Evolutionary conservation across 2,888 invertebrate genomes (phyloP), one percentile per base, ranked within the genome.

Genomic region (Julus scandinavius): DNA sequence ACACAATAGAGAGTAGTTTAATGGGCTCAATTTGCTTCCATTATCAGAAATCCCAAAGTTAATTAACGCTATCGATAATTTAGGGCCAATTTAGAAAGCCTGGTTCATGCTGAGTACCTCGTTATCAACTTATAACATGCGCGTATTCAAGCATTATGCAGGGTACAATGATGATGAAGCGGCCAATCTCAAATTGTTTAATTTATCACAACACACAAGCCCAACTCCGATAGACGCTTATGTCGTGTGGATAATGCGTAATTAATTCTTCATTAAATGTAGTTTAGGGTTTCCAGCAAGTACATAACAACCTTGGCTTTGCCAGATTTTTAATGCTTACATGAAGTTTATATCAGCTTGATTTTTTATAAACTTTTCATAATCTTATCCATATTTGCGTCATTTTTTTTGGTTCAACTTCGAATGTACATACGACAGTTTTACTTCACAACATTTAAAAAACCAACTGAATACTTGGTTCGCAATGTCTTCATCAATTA

Each of bases 111-210:
- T 63, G 80, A 80, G 38, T 13, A 80, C 38, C 80, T 29, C 80
- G 80, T 80, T 80, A 80, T 80, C 80, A 80, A 38, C 80, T 80
- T 80, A 80, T 80, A 80, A 80, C 80, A 80, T 9, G 29, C 80
- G 38, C 80, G 80, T 38, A 80, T 29, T 80, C 80, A 80, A 38
- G 29, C 80, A 80, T 80, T 80, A 80, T 80, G 20, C 80, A 38
- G 38, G 20, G 11, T 80, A 80, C 80, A 80, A 72, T 20, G 72
- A 80, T 80, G 80, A 80, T 80, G 38, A 80, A 80, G 80, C 29
- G 80, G 80, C 80, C 80, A 80, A 80, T 80, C 80, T 80, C 29
- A 80, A 80, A 80, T 80, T 80, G 80, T 80, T 80, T 80, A 80
- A 80, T 80, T 80, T 20, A 80, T 80, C 80, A 80, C 80, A 13